phyloP scores from a whole-genome alignment of 2,888 invertebrate species.

The Melikaiella ostensackeni region DNA sequence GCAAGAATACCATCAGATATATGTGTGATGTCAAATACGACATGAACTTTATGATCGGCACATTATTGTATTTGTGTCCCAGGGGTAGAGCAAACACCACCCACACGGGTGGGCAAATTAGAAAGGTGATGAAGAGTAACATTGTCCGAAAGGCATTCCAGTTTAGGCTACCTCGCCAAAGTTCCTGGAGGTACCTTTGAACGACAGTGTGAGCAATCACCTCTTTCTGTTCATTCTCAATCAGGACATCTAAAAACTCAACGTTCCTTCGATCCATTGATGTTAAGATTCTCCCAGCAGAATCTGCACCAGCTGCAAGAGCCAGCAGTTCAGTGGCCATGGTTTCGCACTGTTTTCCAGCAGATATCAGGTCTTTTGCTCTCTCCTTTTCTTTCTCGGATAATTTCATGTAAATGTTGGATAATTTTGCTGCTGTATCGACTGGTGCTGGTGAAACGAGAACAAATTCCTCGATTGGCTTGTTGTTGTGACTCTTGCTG shows the following conservation, averaged over 20 bases:
- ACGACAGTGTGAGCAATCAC: conserved; percentile 98
- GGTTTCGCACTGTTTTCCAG: conserved; percentile 96
- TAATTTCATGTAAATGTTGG: conserved; percentile 91
- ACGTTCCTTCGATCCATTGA: conserved; percentile 96
- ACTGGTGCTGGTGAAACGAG: conserved; percentile 99
- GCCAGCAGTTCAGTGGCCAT: conserved; percentile 98
- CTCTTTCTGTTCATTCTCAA: conserved; percentile 99
- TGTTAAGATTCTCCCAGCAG: conserved; percentile 95
- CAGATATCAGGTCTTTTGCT: conserved; percentile 96
- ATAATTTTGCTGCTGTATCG: conserved; percentile 98
- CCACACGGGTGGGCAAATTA: conserved; percentile 98
- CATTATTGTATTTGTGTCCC: conserved; percentile 97
- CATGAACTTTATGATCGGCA: conserved; percentile 99
- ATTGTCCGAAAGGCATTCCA: conserved; percentile 98
- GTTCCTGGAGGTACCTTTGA: conserved; percentile 96
- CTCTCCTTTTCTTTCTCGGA: conserved; percentile 98
- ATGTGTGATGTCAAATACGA: conserved; percentile 99
- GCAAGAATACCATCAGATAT: conserved; percentile 95
- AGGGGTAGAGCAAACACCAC: conserved; percentile 95
- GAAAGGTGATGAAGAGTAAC: conserved; percentile 93
- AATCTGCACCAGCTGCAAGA: conserved; percentile 95
- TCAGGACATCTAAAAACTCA: conserved; percentile 96
- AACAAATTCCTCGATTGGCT: conserved; percentile 98
- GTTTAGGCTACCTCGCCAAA: conserved; percentile 97
- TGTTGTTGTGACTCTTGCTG: conserved; percentile 96